Evolutionary conservation across 2,888 invertebrate genomes (phyloP).

Genomic region (Phymatocera aterrima): DNA sequence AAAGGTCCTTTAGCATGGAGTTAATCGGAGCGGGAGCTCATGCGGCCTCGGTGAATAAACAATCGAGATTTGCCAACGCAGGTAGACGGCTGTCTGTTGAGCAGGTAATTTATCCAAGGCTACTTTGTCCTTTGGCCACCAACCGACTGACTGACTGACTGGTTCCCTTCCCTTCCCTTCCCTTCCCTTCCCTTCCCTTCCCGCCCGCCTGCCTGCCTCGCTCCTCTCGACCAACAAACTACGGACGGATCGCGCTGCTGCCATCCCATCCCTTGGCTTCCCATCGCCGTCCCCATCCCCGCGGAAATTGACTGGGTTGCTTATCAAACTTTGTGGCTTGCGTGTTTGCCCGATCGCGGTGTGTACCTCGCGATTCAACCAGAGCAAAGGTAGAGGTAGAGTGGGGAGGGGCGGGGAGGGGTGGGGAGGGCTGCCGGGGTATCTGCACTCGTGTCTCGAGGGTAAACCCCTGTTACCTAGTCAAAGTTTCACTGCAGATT

Average conservation of each 20-base stretch:
- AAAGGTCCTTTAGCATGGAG: slow-evolving; percentile 17
- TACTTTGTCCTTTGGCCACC: slow-evolving; percentile 42
- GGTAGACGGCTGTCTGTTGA: slow-evolving; percentile 40
- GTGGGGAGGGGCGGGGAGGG: too few relatives aligned
- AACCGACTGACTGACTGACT: slow-evolving; percentile 1
- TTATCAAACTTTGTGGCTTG: slow-evolving; percentile 74
- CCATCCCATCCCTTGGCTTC: too few relatives aligned
- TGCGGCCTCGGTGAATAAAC: slow-evolving; percentile 34
- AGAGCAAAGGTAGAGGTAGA: slow-evolving; percentile 11
- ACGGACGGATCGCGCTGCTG: neutral
- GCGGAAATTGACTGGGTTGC: slow-evolving; percentile 74
- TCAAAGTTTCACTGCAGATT: neutral
- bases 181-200: neutral
- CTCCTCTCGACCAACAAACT: slow-evolving; percentile 1
- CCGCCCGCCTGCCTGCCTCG: neutral
- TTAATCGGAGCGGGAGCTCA: slow-evolving; percentile 8
- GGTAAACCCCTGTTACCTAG: neutral
- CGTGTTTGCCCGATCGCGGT: slow-evolving; percentile 67
- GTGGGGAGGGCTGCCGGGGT: too few relatives aligned
- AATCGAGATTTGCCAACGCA: slow-evolving; percentile 39
- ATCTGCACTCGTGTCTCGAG: slow-evolving; percentile 4
- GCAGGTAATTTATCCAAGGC: slow-evolving; percentile 38
- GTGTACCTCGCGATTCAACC: neutral
- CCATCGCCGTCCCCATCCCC: too few relatives aligned
- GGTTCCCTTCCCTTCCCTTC: too few relatives aligned